Conservation (phyloP, 2,888 invertebrate species). For the Chrysina gloriosa region DNA sequence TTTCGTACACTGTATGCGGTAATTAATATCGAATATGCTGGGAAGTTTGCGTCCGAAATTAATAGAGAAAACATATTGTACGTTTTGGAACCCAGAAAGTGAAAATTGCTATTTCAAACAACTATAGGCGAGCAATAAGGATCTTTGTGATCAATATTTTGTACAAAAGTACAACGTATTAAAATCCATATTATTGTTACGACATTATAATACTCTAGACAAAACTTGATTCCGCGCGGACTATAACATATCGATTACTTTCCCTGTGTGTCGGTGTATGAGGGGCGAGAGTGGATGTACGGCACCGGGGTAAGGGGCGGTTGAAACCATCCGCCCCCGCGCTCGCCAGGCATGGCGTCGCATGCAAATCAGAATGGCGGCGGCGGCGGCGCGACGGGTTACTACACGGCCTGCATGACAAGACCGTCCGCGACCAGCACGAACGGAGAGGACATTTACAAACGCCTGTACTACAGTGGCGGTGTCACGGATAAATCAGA, state of each 20-base stretch:
- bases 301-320: slow-evolving; percentile 53
- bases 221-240: slow-evolving; percentile 56
- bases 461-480: background rate
- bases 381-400: slow-evolving; percentile 68
- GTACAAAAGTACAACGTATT: too few relatives aligned
- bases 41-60: too few relatives aligned
- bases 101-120: too few relatives aligned
- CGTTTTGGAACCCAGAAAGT: too few relatives aligned
- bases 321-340: slow-evolving; percentile 59
- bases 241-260: slow-evolving; percentile 69
- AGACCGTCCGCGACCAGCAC: slow-evolving; percentile 46
- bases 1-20: too few relatives aligned
- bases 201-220: slow-evolving; percentile 49
- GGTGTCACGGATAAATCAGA: slow-evolving; percentile 25
- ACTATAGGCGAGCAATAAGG: too few relatives aligned
- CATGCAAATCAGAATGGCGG: slow-evolving; percentile 74
- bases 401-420: slow-evolving; percentile 74
- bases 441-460: slow-evolving; percentile 18
- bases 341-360: slow-evolving; percentile 69
- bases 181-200: slow-evolving; percentile 1
- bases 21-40: too few relatives aligned
- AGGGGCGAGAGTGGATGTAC: slow-evolving; percentile 55
- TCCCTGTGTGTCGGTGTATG: slow-evolving; percentile 61
- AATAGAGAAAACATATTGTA: too few relatives aligned
- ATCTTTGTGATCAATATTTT: too few relatives aligned